phyloP scores from a whole-genome alignment of 1,140 invertebrate species.

The Platorchestia sp. region DNA sequence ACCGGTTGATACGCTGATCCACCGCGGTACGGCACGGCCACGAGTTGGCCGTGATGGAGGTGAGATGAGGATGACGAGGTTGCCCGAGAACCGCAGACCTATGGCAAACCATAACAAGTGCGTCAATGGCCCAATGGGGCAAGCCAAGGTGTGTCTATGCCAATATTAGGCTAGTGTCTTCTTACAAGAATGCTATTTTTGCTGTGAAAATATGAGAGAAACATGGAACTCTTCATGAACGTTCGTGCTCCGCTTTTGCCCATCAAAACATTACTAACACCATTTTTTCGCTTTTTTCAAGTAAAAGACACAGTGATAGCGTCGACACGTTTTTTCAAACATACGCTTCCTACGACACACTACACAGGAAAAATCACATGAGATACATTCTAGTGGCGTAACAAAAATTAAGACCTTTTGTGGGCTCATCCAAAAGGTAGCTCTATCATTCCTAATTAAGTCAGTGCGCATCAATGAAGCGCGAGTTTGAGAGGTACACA shows the following conservation, averaged over 20 bases:
- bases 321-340: not conserved
- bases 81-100: not conserved
- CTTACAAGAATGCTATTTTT: not conserved
- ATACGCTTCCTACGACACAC: not conserved
- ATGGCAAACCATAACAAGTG: constrained; percentile 27
- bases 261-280: not conserved
- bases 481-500: too few species aligned
- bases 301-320: not conserved
- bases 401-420: not conserved
- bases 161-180: not conserved
- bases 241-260: not conserved
- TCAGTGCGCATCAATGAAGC: not conserved
- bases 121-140: constrained; percentile 5
- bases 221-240: not conserved
- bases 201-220: not conserved
- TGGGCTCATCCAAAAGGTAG: not conserved
- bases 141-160: not conserved
- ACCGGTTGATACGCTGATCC: not conserved
- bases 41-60: not conserved
- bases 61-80: not conserved
- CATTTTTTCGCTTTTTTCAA: not conserved
- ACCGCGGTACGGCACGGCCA: not conserved
- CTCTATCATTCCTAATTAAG: not conserved
- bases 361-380: not conserved
- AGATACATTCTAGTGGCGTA: not conserved